Conservation (phyloP, 2,113 vertebrate genomes). For the Hypocryptadius cinnamomeus region DNA sequence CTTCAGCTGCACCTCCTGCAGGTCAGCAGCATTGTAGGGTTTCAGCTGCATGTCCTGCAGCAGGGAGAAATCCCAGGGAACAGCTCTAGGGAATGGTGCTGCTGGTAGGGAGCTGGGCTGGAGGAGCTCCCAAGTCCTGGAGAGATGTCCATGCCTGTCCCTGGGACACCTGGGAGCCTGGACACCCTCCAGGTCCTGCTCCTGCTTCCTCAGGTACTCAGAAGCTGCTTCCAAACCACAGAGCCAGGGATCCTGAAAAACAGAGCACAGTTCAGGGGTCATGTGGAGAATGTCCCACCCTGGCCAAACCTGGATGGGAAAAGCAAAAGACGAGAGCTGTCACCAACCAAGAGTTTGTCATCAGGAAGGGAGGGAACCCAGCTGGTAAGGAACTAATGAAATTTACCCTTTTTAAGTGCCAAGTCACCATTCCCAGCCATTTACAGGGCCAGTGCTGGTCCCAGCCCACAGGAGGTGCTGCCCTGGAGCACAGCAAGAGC, state of each 20-base stretch:
- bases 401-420: neutral
- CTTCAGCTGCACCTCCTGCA: rapidly evolving
- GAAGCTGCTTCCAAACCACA: neutral
- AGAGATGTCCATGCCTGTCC: neutral
- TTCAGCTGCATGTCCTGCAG: neutral
- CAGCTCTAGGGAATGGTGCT: neutral
- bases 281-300: rapidly evolving
- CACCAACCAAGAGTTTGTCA: neutral
- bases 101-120: neutral
- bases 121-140: neutral
- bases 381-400: neutral
- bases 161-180: neutral
- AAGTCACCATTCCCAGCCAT: too few relatives aligned
- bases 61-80: neutral
- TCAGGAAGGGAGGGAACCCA: neutral
- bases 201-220: neutral
- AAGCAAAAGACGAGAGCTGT: neutral
- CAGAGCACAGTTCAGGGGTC: neutral
- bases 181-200: neutral
- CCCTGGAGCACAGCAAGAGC: neutral
- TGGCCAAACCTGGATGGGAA: neutral
- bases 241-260: conserved; percentile 22
- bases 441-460: neutral
- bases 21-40: neutral
- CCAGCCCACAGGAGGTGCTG: neutral